Evolutionary conservation across 2,797 vertebrate species (phyloP).

Genomic region (Acrossocheilus fasciatus): DNA sequence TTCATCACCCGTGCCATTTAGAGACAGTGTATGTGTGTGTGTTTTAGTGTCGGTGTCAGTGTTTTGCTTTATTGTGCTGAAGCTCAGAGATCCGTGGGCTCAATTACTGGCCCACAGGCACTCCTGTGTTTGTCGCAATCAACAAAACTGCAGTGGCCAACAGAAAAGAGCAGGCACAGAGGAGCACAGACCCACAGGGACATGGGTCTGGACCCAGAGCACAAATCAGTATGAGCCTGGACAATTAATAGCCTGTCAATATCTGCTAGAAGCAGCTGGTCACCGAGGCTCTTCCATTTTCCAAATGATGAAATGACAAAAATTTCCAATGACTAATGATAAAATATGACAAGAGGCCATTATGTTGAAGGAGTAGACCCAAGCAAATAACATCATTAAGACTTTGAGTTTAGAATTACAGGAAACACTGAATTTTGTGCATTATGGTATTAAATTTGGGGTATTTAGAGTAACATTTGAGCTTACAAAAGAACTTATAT

Average conservation of each 20-base stretch:
- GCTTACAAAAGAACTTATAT: neutral
- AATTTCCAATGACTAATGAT: neutral
- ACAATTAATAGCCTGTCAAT: conserved; percentile 51
- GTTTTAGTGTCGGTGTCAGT: conserved; percentile 31
- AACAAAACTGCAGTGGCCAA: conserved; percentile 51
- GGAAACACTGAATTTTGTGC: neutral
- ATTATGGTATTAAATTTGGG: neutral
- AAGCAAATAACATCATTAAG: conserved; percentile 1
- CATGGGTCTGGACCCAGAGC: conserved; percentile 14
- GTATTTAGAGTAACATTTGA: neutral
- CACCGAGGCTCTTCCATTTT: conserved; percentile 25
- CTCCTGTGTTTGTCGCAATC: conserved; percentile 57
- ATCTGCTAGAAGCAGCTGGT: conserved; percentile 43
- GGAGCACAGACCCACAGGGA: conserved; percentile 8
- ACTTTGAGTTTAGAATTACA: neutral
- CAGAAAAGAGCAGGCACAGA: conserved; percentile 38
- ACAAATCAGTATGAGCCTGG: conserved; percentile 23
- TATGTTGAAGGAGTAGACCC: conserved; percentile 2
- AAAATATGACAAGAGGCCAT: neutral
- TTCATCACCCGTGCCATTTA: conserved; percentile 41
- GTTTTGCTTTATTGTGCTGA: conserved; percentile 61
- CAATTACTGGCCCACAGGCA: conserved; percentile 56
- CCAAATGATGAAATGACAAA: conserved; percentile 27
- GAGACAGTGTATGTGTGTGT: neutral
- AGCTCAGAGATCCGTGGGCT: conserved; percentile 52